Evolutionary conservation across 2,888 invertebrate species (phyloP).

Genomic region (Aporophyla lueneburgensis): DNA sequence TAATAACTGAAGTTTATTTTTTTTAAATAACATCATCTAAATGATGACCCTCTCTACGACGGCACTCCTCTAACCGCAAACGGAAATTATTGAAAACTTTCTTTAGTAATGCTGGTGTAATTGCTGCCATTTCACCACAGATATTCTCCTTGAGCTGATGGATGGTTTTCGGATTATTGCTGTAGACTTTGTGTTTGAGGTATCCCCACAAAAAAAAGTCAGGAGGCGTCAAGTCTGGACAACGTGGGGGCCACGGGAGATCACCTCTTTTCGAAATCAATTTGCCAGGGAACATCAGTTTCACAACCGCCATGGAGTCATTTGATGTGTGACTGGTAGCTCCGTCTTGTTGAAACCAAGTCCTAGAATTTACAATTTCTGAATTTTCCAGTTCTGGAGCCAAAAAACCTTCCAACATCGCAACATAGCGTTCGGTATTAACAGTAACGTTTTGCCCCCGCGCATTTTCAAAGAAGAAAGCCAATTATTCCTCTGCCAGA

Average conservation of each 20-base stretch:
- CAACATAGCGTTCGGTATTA: no score
- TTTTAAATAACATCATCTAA: background rate
- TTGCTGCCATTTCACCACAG: constrained; percentile 14
- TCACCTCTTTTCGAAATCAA: constrained; percentile 11
- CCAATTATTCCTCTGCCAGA: no score
- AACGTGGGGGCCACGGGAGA: constrained; percentile 21
- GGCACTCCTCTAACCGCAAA: background rate
- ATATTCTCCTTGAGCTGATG: constrained; percentile 16
- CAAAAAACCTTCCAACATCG: no score
- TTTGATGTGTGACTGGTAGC: no score
- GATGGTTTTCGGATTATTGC: background rate
- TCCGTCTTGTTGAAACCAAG: no score
- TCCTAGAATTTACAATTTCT: no score
- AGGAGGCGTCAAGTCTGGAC: constrained; percentile 19
- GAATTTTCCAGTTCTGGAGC: no score
- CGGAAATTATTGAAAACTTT: background rate
- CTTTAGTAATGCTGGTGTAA: constrained; percentile 6
- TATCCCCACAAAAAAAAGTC: constrained; percentile 32
- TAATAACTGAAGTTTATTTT: background rate
- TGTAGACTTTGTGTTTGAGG: constrained; percentile 31
- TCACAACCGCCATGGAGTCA: no score
- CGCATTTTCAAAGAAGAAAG: no score
- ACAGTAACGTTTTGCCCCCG: no score
- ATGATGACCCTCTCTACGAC: background rate
- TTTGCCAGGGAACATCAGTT: background rate